Evolutionary conservation across 2,113 vertebrate species (phyloP).

Genomic region (Amazona vittata): DNA sequence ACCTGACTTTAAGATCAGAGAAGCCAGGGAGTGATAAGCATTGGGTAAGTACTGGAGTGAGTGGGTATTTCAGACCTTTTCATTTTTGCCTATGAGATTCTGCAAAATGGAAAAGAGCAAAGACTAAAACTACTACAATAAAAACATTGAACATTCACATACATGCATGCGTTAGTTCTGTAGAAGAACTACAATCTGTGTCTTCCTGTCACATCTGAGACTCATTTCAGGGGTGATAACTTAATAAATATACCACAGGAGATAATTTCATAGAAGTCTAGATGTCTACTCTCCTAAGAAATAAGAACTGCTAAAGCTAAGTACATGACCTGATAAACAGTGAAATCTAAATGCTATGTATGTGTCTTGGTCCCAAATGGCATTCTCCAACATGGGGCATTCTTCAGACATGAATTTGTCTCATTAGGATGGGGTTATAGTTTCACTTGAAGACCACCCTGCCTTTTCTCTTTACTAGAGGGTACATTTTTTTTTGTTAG

Average conservation of each 20-base stretch:
- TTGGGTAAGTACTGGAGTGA: background rate
- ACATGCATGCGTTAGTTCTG: fast-evolving
- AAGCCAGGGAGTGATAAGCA: background rate
- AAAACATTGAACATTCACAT: background rate
- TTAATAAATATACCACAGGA: background rate
- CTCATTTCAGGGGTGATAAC: background rate
- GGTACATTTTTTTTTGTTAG: background rate
- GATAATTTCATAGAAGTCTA: too few species aligned
- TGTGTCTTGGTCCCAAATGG: background rate
- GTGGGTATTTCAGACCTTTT: background rate
- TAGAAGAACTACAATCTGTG: background rate
- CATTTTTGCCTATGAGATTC: background rate
- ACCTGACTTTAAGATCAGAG: background rate
- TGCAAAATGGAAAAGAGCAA: background rate
- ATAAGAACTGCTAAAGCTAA: too few species aligned
- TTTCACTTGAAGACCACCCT: background rate
- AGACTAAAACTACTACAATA: background rate
- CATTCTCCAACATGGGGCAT: background rate
- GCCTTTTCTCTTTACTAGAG: background rate
- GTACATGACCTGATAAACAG: too few species aligned
- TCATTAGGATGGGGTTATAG: background rate
- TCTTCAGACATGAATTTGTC: background rate
- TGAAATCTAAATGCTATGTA: too few species aligned
- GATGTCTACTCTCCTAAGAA: too few species aligned
- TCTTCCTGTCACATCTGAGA: background rate